Conservation (phyloP, 2,113 vertebrate species). For the Channa maculata region DNA sequence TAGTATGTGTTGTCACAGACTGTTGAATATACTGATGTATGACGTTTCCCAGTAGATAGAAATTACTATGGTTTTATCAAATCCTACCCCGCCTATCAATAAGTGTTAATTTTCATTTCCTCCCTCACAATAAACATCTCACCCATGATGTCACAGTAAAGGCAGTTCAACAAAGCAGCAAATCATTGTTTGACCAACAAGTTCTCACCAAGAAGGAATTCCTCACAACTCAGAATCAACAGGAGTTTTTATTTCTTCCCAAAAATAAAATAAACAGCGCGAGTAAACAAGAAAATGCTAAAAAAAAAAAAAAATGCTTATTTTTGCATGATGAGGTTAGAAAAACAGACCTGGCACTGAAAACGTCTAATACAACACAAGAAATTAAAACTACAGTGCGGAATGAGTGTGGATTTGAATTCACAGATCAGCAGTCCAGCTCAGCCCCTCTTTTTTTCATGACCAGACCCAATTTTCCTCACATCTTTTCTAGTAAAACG, state of each 20-base stretch:
- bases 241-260: conserved; percentile 63
- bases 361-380: conserved; percentile 29
- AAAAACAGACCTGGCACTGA: conserved; percentile 26
- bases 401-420: conserved; percentile 61
- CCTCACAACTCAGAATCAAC: conserved; percentile 22
- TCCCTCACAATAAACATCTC: neutral
- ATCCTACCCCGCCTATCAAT: neutral
- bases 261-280: conserved; percentile 22
- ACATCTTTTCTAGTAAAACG: conserved; percentile 30
- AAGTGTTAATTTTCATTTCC: neutral
- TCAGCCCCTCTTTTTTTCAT: conserved; percentile 9
- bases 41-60: too few species aligned
- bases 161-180: neutral
- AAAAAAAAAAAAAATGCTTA: conserved; percentile 34
- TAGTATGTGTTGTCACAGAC: too few species aligned
- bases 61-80: too few species aligned
- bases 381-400: conserved; percentile 80
- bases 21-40: too few species aligned
- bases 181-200: neutral
- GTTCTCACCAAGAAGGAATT: conserved; percentile 23
- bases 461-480: conserved; percentile 1
- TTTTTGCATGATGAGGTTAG: conserved; percentile 53
- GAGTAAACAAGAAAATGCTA: conserved; percentile 59
- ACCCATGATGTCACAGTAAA: conserved; percentile 18
- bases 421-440: conserved; percentile 74